Base-by-base conservation (phyloP, 2,113 vertebrate species). In the Smithornis capensis region DNA sequence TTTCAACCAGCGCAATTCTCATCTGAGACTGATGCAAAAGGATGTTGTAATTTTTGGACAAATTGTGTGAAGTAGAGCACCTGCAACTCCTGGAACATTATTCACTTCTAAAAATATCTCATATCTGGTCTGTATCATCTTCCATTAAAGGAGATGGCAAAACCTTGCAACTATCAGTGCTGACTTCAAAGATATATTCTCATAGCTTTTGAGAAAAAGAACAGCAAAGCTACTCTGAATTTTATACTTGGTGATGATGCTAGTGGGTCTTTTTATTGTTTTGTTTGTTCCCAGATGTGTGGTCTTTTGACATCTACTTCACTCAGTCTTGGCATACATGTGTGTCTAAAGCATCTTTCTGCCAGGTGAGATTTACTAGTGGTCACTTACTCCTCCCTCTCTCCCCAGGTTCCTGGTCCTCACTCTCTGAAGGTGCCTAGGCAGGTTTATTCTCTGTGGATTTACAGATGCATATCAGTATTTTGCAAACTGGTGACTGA, bases 321-420 rank as follows among this genome's bases (percentile, higher is more conserved):
- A 37, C 17, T 52, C 10, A 44, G 9, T 10, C 29, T 84, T 74
- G 23, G 7, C 33, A 45, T 23, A n/a, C 2, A 4, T 19, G 4
- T 65, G 14, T 31, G 33, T 75, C 49, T 24, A 44, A 69, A 56
- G 21, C 3, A 1, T 17, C 40, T 52, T 70, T 70, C 21, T 53
- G 7, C 31, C 45, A 19, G 13, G 12, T 68, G 49, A 73, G 45
- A 76, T 65, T 83, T 73, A 21, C 31, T 76, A 79, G 21, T 28
- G 8, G 8, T 63, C 59, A 8, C 28, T 52, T 9, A 27, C 3
- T 6, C 0, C 0, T 33, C 68, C 16, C 19, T 64, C 9, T 82
- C 37, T 68, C n/a, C 3, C 7, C 33, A 19, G 2, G 10, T 44
- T 84, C 35, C 40, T 62, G 19, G 15, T 69, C 40, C 28, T 59